phyloP scores from a whole-genome alignment of 2,113 vertebrate species.

The Cyphomyrus plagiostoma region DNA sequence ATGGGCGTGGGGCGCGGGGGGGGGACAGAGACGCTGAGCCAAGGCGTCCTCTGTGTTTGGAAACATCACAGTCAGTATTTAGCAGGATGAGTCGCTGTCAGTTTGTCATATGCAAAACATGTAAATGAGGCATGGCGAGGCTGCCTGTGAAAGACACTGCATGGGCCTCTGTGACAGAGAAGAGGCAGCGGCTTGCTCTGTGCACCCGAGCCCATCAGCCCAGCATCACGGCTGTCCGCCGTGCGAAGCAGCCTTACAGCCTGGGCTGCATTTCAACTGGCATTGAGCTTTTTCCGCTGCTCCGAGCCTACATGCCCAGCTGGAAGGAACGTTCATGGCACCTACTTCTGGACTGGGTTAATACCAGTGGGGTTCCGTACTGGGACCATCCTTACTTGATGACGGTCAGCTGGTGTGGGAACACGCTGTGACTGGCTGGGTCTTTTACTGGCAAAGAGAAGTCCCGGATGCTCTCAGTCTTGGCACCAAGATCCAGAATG shows the following conservation, averaged over 20 bases:
- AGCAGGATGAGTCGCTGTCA: slow-evolving; percentile 1
- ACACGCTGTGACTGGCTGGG: slow-evolving; percentile 51
- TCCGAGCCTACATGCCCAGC: not conserved
- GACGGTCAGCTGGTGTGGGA: slow-evolving; percentile 57
- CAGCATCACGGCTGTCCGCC: not conserved
- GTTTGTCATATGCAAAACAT: slow-evolving; percentile 40
- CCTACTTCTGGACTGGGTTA: not conserved
- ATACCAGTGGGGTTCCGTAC: not conserved
- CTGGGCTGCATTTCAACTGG: not conserved
- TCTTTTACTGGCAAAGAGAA: slow-evolving; percentile 55
- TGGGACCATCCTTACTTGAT: slow-evolving; percentile 65
- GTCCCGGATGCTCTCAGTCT: slow-evolving; percentile 59
- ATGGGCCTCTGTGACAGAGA: not conserved
- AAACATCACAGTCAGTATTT: not conserved
- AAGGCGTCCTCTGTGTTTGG: not conserved
- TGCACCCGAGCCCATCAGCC: not conserved
- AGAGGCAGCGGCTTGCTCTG: not conserved
- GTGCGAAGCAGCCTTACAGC: not conserved
- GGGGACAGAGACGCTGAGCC: not conserved
- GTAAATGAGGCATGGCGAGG: slow-evolving; percentile 30
- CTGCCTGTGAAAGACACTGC: slow-evolving; percentile 1
- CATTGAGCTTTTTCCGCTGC: not conserved
- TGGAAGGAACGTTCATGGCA: not conserved
- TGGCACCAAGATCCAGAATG: slow-evolving; percentile 46
- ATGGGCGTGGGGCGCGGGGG: not conserved